Evolutionary conservation across 2,113 vertebrate species (phyloP).

Genomic region (Grantiella picta): DNA sequence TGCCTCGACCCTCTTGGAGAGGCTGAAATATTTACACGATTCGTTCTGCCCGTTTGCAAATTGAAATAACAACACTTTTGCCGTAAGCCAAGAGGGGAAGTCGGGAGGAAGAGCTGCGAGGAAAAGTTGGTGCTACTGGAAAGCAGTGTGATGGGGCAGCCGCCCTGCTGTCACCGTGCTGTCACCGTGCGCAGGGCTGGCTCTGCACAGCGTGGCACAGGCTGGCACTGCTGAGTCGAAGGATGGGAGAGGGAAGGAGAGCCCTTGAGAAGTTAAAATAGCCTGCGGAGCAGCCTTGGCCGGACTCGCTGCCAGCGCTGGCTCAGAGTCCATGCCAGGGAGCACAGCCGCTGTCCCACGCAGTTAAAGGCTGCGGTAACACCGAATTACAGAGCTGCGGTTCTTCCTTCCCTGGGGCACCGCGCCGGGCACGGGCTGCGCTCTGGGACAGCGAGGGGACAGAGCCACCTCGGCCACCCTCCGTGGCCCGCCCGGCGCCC

Average conservation of each 20-base stretch:
- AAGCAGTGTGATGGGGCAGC: fast-evolving
- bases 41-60: background rate
- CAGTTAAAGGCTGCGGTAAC: background rate
- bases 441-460: fast-evolving
- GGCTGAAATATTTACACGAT: background rate
- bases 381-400: background rate
- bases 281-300: background rate
- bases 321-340: fast-evolving
- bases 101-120: fast-evolving
- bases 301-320: background rate
- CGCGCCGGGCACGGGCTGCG: fast-evolving
- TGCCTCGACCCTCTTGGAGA: background rate
- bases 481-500: fast-evolving
- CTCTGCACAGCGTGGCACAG: fast-evolving
- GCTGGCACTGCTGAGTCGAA: fast-evolving
- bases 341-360: fast-evolving
- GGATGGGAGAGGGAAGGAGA: fast-evolving
- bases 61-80: background rate
- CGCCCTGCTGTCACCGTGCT: fast-evolving
- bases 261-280: background rate
- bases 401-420: too few species aligned
- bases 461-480: background rate
- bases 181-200: too few species aligned
- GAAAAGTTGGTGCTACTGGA: background rate
- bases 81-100: fast-evolving